Conservation (phyloP, 2,113 vertebrate genomes). For the Trinectes maculatus region DNA sequence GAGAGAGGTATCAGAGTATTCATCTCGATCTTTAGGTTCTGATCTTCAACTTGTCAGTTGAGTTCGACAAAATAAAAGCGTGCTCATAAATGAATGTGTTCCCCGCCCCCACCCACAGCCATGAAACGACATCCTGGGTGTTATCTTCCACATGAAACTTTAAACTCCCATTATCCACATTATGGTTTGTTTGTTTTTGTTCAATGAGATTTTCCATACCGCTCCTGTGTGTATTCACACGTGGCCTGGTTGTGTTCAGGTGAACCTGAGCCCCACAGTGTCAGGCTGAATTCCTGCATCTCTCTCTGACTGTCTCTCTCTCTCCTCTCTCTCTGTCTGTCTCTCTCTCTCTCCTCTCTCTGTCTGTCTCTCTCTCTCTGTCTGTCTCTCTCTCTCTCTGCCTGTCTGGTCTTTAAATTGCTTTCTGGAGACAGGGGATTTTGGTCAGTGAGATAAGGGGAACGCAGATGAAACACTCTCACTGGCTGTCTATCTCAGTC, state of each 20-base stretch:
- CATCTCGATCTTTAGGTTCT: too few species aligned
- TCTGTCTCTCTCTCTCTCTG: constrained; percentile 30
- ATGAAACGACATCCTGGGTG: too few species aligned
- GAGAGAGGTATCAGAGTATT: neutral
- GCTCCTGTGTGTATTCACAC: neutral
- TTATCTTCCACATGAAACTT: too few species aligned
- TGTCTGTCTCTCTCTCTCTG: constrained; percentile 13
- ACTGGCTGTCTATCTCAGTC: constrained; percentile 46
- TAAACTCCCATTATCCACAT: too few species aligned
- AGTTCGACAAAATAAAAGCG: too few species aligned
- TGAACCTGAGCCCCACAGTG: constrained; percentile 21
- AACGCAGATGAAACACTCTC: constrained; percentile 56
- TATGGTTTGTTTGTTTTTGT: too few species aligned
- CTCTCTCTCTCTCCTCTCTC: constrained; percentile 29
- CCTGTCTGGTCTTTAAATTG: constrained; percentile 71
- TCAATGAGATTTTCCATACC: too few species aligned
- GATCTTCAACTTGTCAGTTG: too few species aligned
- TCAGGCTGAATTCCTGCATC: constrained; percentile 42
- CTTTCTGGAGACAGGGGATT: constrained; percentile 71
- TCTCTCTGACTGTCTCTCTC: too few species aligned
- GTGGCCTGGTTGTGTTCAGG: constrained; percentile 11
- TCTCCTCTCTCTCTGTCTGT: constrained; percentile 31
- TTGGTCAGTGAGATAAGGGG: constrained; percentile 65
- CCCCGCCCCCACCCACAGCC: too few species aligned
- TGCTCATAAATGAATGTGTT: too few species aligned